Conservation (phyloP, 2,113 vertebrate species). For the Coturnix japonica region DNA sequence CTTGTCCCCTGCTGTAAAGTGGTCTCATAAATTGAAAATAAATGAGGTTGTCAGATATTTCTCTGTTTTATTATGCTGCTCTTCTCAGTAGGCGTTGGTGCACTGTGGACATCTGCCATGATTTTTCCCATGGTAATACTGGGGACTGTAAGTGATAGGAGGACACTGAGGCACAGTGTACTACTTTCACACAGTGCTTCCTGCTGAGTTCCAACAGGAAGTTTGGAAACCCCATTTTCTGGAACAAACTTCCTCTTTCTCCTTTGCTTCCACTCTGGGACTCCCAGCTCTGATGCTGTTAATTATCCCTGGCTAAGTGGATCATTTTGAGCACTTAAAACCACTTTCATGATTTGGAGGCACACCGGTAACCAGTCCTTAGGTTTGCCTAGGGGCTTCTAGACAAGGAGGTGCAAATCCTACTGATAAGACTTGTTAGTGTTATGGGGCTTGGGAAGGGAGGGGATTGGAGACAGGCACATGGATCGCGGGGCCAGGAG, state of each 20-base stretch:
- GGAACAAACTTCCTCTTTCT: neutral
- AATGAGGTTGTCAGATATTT: neutral
- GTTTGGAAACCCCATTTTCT: neutral
- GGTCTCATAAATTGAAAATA: neutral
- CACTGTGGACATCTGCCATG: accelerated
- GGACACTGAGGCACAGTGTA: accelerated
- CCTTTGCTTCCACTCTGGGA: neutral
- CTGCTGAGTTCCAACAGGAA: neutral
- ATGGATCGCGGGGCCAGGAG: neutral
- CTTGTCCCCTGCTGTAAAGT: neutral
- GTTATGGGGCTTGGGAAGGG: constrained; percentile 28
- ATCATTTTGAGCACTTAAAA: constrained; percentile 57
- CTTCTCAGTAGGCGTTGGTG: neutral
- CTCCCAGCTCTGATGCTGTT: neutral
- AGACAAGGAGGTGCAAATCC: constrained; percentile 74
- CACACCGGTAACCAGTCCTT: neutral
- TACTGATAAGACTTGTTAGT: constrained; percentile 70
- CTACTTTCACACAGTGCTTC: accelerated
- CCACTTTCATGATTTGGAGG: constrained; percentile 58
- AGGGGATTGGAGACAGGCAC: constrained; percentile 55
- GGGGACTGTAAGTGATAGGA: neutral
- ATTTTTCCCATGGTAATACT: neutral
- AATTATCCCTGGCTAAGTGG: neutral
- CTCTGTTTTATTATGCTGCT: neutral
- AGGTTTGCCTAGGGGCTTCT: constrained; percentile 26